phyloP scores from a whole-genome alignment of 2,888 invertebrate genomes.

The Spisula subtruncata region DNA sequence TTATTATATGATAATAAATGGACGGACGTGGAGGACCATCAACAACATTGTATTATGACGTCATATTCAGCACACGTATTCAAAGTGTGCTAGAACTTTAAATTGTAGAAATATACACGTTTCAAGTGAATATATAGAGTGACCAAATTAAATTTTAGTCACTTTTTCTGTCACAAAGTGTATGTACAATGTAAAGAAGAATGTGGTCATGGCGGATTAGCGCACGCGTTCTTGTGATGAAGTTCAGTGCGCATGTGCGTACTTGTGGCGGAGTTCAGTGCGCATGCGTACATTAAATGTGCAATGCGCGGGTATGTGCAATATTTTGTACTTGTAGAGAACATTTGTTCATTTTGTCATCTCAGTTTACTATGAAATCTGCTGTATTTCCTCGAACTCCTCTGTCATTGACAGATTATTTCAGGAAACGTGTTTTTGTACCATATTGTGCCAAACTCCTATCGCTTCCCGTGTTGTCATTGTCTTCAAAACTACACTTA shows the following conservation, averaged over 20 bases:
- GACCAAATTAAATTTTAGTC: neutral
- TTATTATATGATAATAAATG: neutral
- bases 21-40: neutral
- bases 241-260: no score
- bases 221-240: neutral
- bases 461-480: neutral
- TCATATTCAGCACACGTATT: neutral
- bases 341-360: neutral
- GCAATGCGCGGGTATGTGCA: neutral
- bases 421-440: slow-evolving; percentile 27
- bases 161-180: neutral
- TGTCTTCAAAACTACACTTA: neutral
- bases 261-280: neutral
- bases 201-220: neutral
- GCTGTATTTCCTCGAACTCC: neutral
- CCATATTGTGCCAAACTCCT: slow-evolving; percentile 5
- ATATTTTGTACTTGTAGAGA: neutral
- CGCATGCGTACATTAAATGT: slow-evolving; percentile 2
- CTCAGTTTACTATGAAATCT: slow-evolving; percentile 16
- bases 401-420: slow-evolving; percentile 14
- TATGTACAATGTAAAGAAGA: neutral
- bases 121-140: neutral
- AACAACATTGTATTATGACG: neutral
- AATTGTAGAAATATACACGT: neutral
- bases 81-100: neutral